Percentiles rank a stretch among this genome's conserved stretches.
Evolutionary conservation across 2,797 vertebrate species (phyloP).

Genomic region (Periophthalmus magnuspinnatus): DNA sequence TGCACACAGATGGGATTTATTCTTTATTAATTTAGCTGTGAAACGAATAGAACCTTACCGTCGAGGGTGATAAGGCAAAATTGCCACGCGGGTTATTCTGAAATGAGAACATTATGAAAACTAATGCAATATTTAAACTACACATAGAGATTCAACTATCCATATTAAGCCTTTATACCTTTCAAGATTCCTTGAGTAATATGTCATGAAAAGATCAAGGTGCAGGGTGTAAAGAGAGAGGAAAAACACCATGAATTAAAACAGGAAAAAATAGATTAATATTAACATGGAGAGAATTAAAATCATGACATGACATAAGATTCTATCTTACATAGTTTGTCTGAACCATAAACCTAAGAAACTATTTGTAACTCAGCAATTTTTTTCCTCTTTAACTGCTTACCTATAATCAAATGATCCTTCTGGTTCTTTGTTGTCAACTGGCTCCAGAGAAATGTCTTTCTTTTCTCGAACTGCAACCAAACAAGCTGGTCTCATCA

Average conservation of each 20-base stretch:
- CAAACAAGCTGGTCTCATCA: conserved; percentile 10
- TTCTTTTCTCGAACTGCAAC: conserved; percentile 90
- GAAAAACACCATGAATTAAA: conserved; percentile 1
- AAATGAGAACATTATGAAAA: conserved; percentile 17
- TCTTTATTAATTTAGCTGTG: neutral
- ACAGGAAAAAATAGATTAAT: too few species aligned
- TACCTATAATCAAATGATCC: conserved; percentile 97
- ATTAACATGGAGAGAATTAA: too few species aligned
- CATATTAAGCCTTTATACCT: conserved; percentile 78
- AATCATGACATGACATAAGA: too few species aligned
- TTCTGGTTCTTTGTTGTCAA: conserved; percentile 92
- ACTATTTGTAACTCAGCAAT: neutral
- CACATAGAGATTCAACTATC: conserved; percentile 25
- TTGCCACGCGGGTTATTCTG: conserved; percentile 78
- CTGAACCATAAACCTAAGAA: too few species aligned
- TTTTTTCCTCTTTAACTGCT: neutral
- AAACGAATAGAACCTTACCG: conserved; percentile 58
- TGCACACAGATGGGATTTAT: neutral
- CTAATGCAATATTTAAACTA: neutral
- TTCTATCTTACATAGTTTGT: neutral
- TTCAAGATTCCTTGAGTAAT: conserved; percentile 84
- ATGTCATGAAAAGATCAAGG: conserved; percentile 68
- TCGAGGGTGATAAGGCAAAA: conserved; percentile 74
- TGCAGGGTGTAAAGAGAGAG: conserved; percentile 44
- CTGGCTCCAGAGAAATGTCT: conserved; percentile 85